A percentile compares a stretch with the other conserved stretches of the same genome.
Conservation (phyloP, 2,797 vertebrate genomes). For the Anabacerthia variegaticeps region DNA sequence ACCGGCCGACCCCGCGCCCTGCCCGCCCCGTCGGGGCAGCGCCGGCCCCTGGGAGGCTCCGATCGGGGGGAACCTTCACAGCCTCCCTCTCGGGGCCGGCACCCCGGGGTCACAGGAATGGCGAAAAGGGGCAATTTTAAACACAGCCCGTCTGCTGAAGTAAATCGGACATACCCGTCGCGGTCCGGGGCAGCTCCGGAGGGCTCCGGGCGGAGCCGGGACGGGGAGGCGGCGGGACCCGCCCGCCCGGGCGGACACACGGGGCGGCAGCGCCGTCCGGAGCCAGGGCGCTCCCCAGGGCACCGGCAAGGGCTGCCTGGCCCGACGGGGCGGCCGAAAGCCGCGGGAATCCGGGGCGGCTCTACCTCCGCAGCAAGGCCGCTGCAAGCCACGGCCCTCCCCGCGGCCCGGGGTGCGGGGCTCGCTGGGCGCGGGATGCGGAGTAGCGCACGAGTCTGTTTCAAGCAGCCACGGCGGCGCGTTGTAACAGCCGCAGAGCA, state of each 20-base stretch:
- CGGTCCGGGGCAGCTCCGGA: no score
- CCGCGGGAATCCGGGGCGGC: rapidly evolving
- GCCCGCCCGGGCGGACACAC: no score
- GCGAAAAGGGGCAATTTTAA: not conserved
- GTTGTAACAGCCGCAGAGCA: not conserved
- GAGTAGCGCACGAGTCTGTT: not conserved
- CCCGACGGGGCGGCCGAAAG: rapidly evolving
- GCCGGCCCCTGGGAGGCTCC: no score
- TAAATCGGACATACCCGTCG: rapidly evolving
- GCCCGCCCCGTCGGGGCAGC: not conserved
- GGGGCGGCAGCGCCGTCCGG: no score
- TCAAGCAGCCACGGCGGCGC: not conserved
- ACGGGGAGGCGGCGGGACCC: not conserved
- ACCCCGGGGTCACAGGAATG: not conserved
- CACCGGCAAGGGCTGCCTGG: not conserved
- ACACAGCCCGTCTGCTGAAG: not conserved
- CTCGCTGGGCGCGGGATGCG: not conserved
- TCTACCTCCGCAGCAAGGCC: not conserved
- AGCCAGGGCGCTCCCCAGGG: no score
- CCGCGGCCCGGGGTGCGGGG: not conserved
- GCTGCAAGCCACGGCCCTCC: rapidly evolving
- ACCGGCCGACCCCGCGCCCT: no score
- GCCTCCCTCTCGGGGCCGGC: not conserved
- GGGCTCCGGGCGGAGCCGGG: not conserved
- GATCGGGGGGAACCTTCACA: not conserved